Percentiles rank a stretch among this genome's conserved stretches.
phyloP scores from a whole-genome alignment of 2,888 invertebrate species.

The Nephrotoma flavescens region DNA sequence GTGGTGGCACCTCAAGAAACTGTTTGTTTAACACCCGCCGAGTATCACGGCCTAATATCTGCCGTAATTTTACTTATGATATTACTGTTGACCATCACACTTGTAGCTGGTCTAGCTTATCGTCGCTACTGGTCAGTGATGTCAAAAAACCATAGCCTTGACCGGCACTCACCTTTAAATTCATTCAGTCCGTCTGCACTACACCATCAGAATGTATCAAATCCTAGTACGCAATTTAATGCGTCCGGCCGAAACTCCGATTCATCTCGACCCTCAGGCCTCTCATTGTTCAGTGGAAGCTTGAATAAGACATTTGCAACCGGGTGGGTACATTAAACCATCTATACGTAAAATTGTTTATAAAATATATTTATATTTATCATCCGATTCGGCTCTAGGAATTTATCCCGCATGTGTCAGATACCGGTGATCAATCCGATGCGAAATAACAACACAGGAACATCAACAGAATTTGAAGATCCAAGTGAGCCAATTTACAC shows the following conservation, averaged over 20 bases:
- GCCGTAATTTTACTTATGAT: slow-evolving; percentile 62
- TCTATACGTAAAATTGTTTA: neutral
- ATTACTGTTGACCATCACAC: slow-evolving; percentile 54
- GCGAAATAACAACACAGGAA: slow-evolving; percentile 35
- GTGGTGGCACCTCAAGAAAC: slow-evolving; percentile 50
- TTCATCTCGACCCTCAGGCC: slow-evolving; percentile 16
- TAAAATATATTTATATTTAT: neutral
- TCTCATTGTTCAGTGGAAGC: slow-evolving; percentile 50
- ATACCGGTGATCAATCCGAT: slow-evolving; percentile 34
- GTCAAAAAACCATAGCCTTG: slow-evolving; percentile 47
- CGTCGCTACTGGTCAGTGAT: slow-evolving; percentile 66
- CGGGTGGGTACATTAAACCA: slow-evolving; percentile 30
- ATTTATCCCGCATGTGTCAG: slow-evolving; percentile 33
- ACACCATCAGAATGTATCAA: slow-evolving; percentile 30
- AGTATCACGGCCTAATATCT: slow-evolving; percentile 72
- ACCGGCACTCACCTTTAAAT: slow-evolving; percentile 35
- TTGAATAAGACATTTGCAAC: slow-evolving; percentile 54
- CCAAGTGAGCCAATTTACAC: slow-evolving; percentile 90
- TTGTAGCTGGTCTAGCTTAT: slow-evolving; percentile 62
- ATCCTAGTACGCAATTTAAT: slow-evolving; percentile 23
- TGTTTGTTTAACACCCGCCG: slow-evolving; percentile 66
- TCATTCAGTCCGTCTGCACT: slow-evolving; percentile 29
- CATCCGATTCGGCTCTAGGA: slow-evolving; percentile 18
- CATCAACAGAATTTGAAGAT: slow-evolving; percentile 50
- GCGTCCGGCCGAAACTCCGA: slow-evolving; percentile 10